A percentile compares a stretch with the other conserved stretches of the same genome.
These are phyloP conservation scores for Chamaea fasciata DNA, from an alignment of 2,113 vertebrate species.

Conservation along the genomic window DNA sequence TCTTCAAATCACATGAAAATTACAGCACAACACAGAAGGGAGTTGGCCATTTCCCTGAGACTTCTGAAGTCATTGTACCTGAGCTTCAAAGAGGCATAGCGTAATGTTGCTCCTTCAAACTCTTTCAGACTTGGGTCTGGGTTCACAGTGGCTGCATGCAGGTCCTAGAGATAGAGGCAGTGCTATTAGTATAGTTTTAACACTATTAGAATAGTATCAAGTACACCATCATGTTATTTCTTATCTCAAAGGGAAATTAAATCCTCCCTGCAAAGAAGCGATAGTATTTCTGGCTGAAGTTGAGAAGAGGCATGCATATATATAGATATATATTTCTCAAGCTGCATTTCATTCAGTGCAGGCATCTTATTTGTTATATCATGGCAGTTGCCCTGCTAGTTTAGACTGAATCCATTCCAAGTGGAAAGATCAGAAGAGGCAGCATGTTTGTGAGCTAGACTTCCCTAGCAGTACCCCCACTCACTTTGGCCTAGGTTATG, in stretches of 20 bases:
- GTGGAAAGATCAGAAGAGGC: constrained; percentile 52
- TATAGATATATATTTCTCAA: constrained; percentile 16
- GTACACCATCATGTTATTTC: not conserved
- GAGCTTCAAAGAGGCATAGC: constrained; percentile 93
- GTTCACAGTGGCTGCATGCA: constrained; percentile 90
- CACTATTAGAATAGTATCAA: not conserved
- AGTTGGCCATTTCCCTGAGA: not conserved
- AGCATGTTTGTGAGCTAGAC: constrained; percentile 45
- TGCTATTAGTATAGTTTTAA: not conserved
- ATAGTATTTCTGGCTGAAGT: constrained; percentile 49
- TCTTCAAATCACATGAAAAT: not conserved
- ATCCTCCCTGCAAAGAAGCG: constrained; percentile 63
- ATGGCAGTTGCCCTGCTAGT: constrained; percentile 7
- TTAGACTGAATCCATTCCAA: constrained; percentile 43
- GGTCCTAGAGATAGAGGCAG: constrained; percentile 76
- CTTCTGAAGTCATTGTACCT: constrained; percentile 70
- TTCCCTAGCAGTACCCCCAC: constrained; percentile 50
- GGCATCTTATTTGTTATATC: constrained; percentile 17
- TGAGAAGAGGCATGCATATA: constrained; percentile 67
- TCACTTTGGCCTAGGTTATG: constrained; percentile 55
- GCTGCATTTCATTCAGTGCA: constrained; percentile 55
- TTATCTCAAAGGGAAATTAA: constrained; percentile 34
- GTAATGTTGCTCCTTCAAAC: constrained; percentile 91
- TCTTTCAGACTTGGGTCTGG: constrained; percentile 93
- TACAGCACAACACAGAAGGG: not conserved